Conservation (phyloP, 2,113 vertebrate species). For the Mus musculus region GRCm39 chr2:61226501-61227000, state of each 20-base stretch:
- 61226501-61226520: slow-evolving; percentile 74
- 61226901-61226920: background rate
- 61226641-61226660: slow-evolving; percentile 16
- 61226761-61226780: slow-evolving; percentile 26
- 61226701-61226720: background rate
- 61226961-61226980: background rate
- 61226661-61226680: background rate
- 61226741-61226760: background rate
- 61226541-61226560: slow-evolving; percentile 54
- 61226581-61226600: slow-evolving; percentile 36
- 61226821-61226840: background rate
- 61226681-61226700: background rate
- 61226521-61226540: slow-evolving; percentile 53
- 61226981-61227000: slow-evolving; percentile 1
- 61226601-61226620: background rate
- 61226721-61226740: slow-evolving; percentile 45
- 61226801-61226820: background rate
- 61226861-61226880: background rate
- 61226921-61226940: background rate
- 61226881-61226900: background rate
- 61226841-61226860: background rate
- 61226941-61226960: slow-evolving; percentile 6
- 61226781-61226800: slow-evolving; percentile 41
- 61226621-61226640: slow-evolving; percentile 25
- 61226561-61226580: background rate